phyloP scores from a whole-genome alignment of 2,113 vertebrate species.

The Bufo bufo region DNA sequence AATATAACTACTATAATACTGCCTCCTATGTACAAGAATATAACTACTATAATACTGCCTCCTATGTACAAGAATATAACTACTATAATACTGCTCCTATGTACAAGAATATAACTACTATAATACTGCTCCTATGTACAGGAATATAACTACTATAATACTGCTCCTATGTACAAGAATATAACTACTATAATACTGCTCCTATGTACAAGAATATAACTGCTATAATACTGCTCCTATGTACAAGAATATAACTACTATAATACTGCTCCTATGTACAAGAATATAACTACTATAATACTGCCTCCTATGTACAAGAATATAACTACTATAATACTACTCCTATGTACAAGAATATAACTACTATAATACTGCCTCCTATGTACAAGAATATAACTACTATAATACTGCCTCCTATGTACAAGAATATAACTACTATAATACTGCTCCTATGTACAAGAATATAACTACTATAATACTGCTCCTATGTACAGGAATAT shows the following conservation, averaged over 20 bases:
- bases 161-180: not conserved
- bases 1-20: not conserved
- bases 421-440: too few species aligned
- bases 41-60: not conserved
- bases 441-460: too few species aligned
- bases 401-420: too few species aligned
- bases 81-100: not conserved
- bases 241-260: not conserved
- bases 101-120: not conserved
- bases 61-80: not conserved
- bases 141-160: conserved; percentile 4
- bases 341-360: not conserved
- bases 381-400: not conserved
- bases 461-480: too few species aligned
- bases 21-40: not conserved
- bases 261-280: not conserved
- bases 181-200: conserved; percentile 4
- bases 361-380: not conserved
- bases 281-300: conserved; percentile 1
- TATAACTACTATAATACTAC: too few species aligned
- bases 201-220: not conserved
- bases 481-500: too few species aligned
- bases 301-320: not conserved
- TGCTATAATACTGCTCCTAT: not conserved
- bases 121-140: not conserved